phyloP scores from a whole-genome alignment of 2,888 invertebrate genomes.

The Pristionchus mayeri region DNA sequence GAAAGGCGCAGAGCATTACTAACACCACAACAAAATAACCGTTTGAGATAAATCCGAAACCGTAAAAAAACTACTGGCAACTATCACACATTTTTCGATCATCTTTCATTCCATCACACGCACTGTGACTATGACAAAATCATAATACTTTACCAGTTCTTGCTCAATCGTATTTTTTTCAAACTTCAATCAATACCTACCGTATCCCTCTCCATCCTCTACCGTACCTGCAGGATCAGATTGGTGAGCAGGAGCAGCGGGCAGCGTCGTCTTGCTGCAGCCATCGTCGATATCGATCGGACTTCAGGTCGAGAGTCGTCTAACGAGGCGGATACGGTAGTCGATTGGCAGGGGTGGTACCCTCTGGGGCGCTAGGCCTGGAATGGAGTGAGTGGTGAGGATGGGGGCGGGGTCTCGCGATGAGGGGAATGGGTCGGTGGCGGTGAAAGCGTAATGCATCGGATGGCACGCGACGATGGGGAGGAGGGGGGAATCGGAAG shows the following conservation, averaged over 20 bases:
- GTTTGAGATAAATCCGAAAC: too few species aligned
- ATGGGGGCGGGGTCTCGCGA: not conserved
- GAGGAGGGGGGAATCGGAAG: not conserved
- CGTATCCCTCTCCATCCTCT: not conserved
- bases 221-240: slow-evolving; percentile 57
- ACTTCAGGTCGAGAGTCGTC: not conserved
- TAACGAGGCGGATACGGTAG: slow-evolving; percentile 4
- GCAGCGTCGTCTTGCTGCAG: slow-evolving; percentile 49
- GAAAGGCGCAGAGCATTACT: too few species aligned
- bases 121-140: too few species aligned
- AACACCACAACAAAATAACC: too few species aligned
- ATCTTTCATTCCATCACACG: too few species aligned
- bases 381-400: not conserved
- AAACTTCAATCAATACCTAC: not conserved
- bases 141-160: too few species aligned
- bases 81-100: too few species aligned
- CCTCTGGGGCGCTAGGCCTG: slow-evolving; percentile 14
- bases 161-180: too few species aligned
- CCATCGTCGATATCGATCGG: slow-evolving; percentile 16
- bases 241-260: slow-evolving; percentile 61
- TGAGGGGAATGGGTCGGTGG: not conserved
- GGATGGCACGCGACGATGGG: slow-evolving; percentile 10
- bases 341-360: not conserved
- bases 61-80: too few species aligned
- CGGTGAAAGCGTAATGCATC: slow-evolving; percentile 29